phyloP scores from a whole-genome alignment of 2,888 invertebrate genomes.

The Drosophila barbarae region DNA sequence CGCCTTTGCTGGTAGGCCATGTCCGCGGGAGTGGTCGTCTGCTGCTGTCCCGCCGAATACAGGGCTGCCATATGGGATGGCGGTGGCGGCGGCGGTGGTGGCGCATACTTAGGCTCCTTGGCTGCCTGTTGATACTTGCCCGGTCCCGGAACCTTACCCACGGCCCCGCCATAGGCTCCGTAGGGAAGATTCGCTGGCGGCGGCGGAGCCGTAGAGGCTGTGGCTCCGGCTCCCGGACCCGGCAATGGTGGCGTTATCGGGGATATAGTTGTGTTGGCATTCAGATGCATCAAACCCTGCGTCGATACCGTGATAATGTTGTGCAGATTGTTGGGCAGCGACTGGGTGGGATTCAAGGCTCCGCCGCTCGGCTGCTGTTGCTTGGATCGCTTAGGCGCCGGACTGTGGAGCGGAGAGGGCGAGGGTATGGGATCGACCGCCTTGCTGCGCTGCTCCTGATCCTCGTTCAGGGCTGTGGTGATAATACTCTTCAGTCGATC shows the following conservation, averaged over 20 bases:
- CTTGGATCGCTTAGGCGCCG: conserved; percentile 74
- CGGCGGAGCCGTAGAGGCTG: conserved; percentile 61
- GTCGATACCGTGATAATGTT: conserved; percentile 78
- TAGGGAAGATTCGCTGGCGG: conserved; percentile 67
- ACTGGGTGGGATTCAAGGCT: conserved; percentile 66
- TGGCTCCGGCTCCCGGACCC: conserved; percentile 53
- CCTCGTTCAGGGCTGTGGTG: conserved; percentile 91
- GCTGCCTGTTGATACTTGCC: conserved; percentile 58
- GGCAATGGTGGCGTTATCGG: conserved; percentile 78
- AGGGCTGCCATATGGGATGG: conserved; percentile 58
- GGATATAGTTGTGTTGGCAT: conserved; percentile 79
- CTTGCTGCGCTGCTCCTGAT: conserved; percentile 82
- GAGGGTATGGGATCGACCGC: conserved; percentile 54
- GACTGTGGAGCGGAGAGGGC: conserved; percentile 55
- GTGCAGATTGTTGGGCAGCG: conserved; percentile 71
- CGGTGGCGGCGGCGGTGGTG: conserved; percentile 57
- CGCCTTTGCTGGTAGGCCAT: conserved; percentile 72
- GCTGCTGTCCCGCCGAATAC: conserved; percentile 46
- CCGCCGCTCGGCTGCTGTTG: conserved; percentile 61
- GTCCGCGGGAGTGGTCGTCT: conserved; percentile 52
- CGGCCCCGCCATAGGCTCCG: conserved; percentile 55
- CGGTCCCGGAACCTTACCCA: conserved; percentile 17
- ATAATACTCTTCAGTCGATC: conserved; percentile 93
- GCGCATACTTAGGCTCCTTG: conserved; percentile 58
- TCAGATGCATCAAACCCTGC: conserved; percentile 78